A percentile compares a stretch with the other conserved stretches of the same genome.
phyloP scores from a whole-genome alignment of 2,888 invertebrate species.

The Nasonia oneida region DNA sequence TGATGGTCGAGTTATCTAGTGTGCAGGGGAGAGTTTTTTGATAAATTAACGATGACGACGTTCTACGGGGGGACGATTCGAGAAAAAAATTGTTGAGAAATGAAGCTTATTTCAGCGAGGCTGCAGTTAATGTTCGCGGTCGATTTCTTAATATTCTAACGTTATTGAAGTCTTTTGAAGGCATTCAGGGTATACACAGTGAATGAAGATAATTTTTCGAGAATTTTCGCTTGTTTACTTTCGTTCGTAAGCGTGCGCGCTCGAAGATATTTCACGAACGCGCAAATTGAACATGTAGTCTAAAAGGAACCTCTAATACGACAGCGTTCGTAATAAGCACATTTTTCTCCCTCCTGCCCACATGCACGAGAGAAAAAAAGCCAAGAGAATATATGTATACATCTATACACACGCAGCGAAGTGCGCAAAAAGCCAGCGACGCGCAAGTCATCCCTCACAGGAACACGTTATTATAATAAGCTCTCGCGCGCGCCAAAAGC shows the following conservation, averaged over 20 bases:
- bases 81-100: conserved; percentile 18
- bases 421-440: conserved; percentile 18
- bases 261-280: background rate
- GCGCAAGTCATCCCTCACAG: conserved; percentile 1
- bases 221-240: background rate
- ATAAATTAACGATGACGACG: conserved; percentile 18
- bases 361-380: background rate
- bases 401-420: background rate
- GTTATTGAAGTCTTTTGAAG: background rate
- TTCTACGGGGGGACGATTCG: background rate
- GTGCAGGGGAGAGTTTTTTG: background rate
- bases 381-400: background rate
- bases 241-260: background rate
- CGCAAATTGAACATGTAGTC: background rate
- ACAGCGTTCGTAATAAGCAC: conserved; percentile 6
- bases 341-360: background rate
- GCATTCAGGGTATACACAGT: background rate
- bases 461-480: conserved; percentile 47
- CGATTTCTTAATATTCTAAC: conserved; percentile 9
- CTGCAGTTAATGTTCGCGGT: background rate
- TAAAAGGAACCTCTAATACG: conserved; percentile 1
- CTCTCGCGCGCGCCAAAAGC: conserved; percentile 2
- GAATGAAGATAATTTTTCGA: background rate
- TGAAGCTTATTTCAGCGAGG: background rate
- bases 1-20: background rate